Evolutionary conservation across 2,113 vertebrate species (phyloP).

Genomic region (Nothobranchius furzeri): DNA sequence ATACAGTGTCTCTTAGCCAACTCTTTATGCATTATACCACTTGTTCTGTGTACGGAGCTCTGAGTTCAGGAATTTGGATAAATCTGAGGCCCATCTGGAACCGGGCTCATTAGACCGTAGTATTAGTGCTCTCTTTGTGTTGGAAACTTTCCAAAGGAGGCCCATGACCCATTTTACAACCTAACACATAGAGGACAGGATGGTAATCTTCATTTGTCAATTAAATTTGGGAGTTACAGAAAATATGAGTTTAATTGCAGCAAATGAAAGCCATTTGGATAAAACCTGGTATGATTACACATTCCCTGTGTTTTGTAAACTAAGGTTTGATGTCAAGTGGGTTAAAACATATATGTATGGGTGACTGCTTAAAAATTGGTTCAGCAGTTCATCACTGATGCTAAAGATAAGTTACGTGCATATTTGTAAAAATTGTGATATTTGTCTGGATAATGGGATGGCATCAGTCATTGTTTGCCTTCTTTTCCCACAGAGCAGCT

Average conservation of each 20-base stretch:
- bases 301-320: not conserved
- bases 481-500: conserved; percentile 76
- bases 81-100: conserved; percentile 51
- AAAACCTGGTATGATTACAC: not conserved
- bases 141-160: conserved; percentile 49
- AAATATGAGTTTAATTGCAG: conserved; percentile 1
- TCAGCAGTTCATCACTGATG: too few species aligned
- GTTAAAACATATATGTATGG: not conserved
- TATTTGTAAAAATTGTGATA: conserved; percentile 41
- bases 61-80: conserved; percentile 46
- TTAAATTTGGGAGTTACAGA: not conserved
- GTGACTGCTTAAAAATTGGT: too few species aligned
- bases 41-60: conserved; percentile 48
- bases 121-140: conserved; percentile 45
- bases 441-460: conserved; percentile 34
- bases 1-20: not conserved
- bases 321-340: not conserved
- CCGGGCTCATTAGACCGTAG: conserved; percentile 57
- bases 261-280: not conserved
- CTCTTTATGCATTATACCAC: conserved; percentile 18
- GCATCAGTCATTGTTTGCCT: conserved; percentile 19
- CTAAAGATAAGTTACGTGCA: not conserved
- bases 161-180: conserved; percentile 58
- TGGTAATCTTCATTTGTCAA: conserved; percentile 3
- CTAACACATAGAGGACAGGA: conserved; percentile 9